phyloP scores from a whole-genome alignment of 2,113 vertebrate genomes.

The Limnothrissa miodon region DNA sequence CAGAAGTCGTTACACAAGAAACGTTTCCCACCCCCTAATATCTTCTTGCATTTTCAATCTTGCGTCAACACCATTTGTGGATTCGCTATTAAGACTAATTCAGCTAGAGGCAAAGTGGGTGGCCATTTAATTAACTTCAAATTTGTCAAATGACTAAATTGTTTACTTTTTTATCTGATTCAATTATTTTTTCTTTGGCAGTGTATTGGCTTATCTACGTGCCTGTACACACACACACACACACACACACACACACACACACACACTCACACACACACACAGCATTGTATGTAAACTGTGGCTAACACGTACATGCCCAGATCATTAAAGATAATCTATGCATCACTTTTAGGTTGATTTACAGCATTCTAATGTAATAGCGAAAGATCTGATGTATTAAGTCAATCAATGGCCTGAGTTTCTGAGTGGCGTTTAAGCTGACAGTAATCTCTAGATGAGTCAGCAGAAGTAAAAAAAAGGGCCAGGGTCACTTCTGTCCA shows the following conservation, averaged over 20 bases:
- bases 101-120: conserved; percentile 47
- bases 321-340: conserved; percentile 51
- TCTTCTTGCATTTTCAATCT: conserved; percentile 26
- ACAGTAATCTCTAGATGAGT: not conserved
- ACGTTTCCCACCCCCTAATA: not conserved
- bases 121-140: conserved; percentile 46
- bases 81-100: conserved; percentile 7
- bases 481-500: not conserved
- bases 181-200: not conserved
- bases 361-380: not conserved
- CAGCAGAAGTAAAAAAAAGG: not conserved
- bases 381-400: not conserved
- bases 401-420: not conserved
- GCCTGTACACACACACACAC: conserved; percentile 10
- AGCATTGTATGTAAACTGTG: conserved; percentile 30
- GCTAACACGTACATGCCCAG: conserved; percentile 50
- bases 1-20: not conserved
- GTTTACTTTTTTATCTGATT: not conserved
- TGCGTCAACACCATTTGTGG: not conserved
- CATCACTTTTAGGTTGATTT: not conserved
- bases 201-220: not conserved
- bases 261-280: conserved; percentile 27
- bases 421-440: not conserved
- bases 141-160: conserved; percentile 23
- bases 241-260: conserved; percentile 17